A percentile compares a stretch with the other conserved stretches of the same genome.
Conservation (phyloP, 2,888 invertebrate species). For the Cerceris rybyensis region DNA sequence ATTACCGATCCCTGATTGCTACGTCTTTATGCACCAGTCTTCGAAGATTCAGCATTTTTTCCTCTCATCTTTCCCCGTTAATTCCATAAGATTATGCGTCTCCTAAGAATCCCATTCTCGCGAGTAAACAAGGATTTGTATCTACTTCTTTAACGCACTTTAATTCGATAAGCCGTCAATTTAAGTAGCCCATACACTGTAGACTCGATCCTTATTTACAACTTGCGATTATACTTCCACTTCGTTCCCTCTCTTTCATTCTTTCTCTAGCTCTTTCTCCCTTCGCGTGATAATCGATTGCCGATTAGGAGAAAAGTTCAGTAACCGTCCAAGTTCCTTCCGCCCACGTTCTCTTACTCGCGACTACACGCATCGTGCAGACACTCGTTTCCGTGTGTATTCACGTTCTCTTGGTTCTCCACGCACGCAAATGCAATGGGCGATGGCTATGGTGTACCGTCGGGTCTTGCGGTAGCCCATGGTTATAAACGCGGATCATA, state of each 20-base stretch:
- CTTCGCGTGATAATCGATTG: conserved; percentile 27
- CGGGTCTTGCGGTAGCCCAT: conserved; percentile 56
- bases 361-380: neutral
- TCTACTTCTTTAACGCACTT: neutral
- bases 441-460: conserved; percentile 27
- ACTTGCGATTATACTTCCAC: neutral
- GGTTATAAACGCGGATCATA: conserved; percentile 64
- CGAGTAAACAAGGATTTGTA: neutral
- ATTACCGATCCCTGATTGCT: conserved; percentile 42
- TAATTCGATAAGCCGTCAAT: neutral
- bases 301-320: neutral
- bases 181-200: too few species aligned
- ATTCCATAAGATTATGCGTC: neutral
- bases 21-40: conserved; percentile 15
- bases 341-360: conserved; percentile 16
- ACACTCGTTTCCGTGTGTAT: conserved; percentile 1
- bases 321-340: neutral
- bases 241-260: neutral
- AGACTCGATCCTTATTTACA: too few species aligned
- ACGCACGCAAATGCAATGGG: conserved; percentile 51
- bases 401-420: conserved; percentile 15
- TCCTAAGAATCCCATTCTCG: neutral
- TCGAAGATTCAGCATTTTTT: neutral
- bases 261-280: neutral
- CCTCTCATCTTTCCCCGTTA: neutral